Evolutionary conservation across 2,888 invertebrate species (phyloP), one percentile per base, ranked within the genome.

Genomic region (Xanthorhoe designata): DNA sequence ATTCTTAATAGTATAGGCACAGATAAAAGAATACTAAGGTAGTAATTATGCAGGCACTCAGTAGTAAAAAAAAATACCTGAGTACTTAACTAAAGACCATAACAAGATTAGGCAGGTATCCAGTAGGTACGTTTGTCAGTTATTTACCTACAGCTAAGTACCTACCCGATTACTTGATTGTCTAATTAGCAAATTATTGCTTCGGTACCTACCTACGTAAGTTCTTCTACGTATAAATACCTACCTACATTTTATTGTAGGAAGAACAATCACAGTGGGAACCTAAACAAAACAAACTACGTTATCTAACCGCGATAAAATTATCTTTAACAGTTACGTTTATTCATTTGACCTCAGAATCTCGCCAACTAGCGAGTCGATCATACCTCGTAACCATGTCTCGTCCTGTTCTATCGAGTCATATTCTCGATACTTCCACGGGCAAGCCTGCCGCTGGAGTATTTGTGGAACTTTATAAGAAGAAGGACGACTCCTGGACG

Each of bases 361-460:
- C 60, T 18, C 60, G 29, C 19, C 15, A 50, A 42, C 54, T 32
- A 24, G 54, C 38, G 42, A n/a, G 17, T 19, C 18, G 4, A 7
- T 17, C 58, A 42, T 15, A 19, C n/a, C 38, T 29, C 13, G 5
- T 45, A 53, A 5, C 38, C 17, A 92, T 92, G 92, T 84, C 90
- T 24, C 93, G 94, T 53, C 94, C 95, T 0, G 94, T 96, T 2
- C 92, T 97, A 73, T 96, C 97, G 0, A 96, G 97, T 0, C 96
- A 97, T 82, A 96, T 97, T 0, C 84, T 97, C 68, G 97, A 97
- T 75, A 96, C 95, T 0, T 94, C 96, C 0, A 94, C 94, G 53
- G 97, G 97, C 0, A 82, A 85, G 53, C 96, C 97, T 0, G 96
- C 96, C 0, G 85, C 86, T 0, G 96, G 96, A 0, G 78, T 97